These are phyloP conservation scores for Poeciliopsis turrubarensis DNA, from an alignment of 2,113 vertebrate species.

Conservation along the genomic window DNA sequence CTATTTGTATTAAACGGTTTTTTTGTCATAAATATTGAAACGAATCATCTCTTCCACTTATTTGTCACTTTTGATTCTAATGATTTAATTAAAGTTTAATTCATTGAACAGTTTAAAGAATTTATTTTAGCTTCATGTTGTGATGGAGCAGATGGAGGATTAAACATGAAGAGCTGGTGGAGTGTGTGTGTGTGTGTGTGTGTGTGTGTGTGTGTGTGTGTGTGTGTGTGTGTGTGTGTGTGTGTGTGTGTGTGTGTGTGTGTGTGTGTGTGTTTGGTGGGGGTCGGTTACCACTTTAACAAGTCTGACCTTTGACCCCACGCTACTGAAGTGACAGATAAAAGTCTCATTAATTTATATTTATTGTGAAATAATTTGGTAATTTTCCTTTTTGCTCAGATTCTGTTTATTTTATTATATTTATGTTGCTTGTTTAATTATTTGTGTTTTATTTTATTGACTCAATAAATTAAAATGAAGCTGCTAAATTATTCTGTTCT, in stretches of 20 bases:
- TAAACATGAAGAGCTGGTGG: neutral
- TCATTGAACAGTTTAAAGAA: neutral
- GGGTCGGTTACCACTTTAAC: conserved; percentile 27
- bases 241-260: too few species aligned
- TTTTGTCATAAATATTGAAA: too few species aligned
- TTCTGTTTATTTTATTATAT: neutral
- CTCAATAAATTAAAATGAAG: too few species aligned
- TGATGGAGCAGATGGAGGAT: conserved; percentile 17
- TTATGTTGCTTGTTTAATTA: neutral
- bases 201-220: too few species aligned
- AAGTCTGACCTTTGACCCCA: conserved; percentile 57
- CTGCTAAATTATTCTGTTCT: neutral
- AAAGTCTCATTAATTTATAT: neutral
- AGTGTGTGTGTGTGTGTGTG: too few species aligned
- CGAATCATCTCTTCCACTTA: too few species aligned
- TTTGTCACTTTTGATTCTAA: too few species aligned
- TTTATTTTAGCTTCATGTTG: neutral
- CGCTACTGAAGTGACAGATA: conserved; percentile 15
- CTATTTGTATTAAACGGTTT: too few species aligned
- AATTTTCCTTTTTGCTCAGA: neutral
- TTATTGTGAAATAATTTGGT: neutral
- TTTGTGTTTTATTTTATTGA: neutral
- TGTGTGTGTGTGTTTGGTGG: neutral
- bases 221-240: too few species aligned
- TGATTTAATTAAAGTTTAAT: too few species aligned